Evolutionary conservation across 1,140 invertebrate species (phyloP).

Genomic region (Marisa cornuarietis): DNA sequence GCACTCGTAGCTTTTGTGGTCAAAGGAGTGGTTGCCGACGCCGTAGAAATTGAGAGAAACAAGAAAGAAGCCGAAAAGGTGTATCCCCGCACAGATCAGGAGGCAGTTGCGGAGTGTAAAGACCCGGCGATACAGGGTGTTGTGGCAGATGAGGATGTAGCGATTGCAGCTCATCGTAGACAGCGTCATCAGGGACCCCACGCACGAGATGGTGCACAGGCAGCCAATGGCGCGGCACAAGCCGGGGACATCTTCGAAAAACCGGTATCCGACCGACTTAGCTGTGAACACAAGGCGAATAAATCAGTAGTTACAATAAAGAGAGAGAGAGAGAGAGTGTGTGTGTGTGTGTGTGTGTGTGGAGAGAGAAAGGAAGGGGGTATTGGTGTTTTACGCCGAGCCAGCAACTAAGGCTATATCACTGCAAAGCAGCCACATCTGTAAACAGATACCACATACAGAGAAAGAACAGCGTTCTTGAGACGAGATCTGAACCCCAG

Average conservation of each 20-base stretch:
- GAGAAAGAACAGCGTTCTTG: too few species aligned
- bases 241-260: slow-evolving; percentile 44
- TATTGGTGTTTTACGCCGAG: too few species aligned
- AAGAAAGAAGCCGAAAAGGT: slow-evolving; percentile 39
- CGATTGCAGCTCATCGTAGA: slow-evolving; percentile 50
- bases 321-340: too few species aligned
- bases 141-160: slow-evolving; percentile 54
- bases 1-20: slow-evolving; percentile 52
- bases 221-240: slow-evolving; percentile 52
- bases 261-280: slow-evolving; percentile 45
- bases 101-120: slow-evolving; percentile 45
- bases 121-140: slow-evolving; percentile 41
- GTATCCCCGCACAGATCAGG: slow-evolving; percentile 38
- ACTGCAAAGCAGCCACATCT: too few species aligned
- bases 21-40: slow-evolving; percentile 53
- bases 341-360: too few species aligned
- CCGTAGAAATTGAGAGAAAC: slow-evolving; percentile 41
- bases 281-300: slow-evolving; percentile 27
- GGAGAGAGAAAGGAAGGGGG: too few species aligned
- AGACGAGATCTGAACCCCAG: too few species aligned
- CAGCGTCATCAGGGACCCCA: slow-evolving; percentile 50
- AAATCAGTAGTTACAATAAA: too few species aligned
- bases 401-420: too few species aligned
- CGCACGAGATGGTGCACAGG: slow-evolving; percentile 50
- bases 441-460: too few species aligned